Evolutionary conservation across 2,888 invertebrate genomes (phyloP).

Genomic region (Netelia virgata): DNA sequence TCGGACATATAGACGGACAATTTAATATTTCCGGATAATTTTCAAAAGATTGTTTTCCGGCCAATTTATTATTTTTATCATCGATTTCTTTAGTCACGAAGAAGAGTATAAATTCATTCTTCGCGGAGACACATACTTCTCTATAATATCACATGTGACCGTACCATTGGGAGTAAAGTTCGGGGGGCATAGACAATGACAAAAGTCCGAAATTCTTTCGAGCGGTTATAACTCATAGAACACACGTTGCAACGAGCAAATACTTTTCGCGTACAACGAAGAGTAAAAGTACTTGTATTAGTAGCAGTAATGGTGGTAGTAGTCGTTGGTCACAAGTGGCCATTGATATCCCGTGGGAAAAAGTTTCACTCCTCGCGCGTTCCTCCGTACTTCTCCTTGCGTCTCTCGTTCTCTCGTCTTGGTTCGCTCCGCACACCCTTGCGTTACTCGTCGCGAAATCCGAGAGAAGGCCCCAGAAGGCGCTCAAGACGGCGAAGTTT

Average conservation of each 20-base stretch:
- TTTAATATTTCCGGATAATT: no score
- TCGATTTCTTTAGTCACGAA: not conserved
- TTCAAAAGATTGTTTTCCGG: no score
- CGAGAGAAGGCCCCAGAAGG: constrained; percentile 51
- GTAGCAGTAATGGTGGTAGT: constrained; percentile 24
- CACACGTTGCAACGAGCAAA: constrained; percentile 34
- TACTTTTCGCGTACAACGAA: constrained; percentile 41
- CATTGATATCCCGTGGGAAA: constrained; percentile 68
- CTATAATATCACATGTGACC: not conserved
- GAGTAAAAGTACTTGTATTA: constrained; percentile 32
- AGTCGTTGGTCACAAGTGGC: constrained; percentile 67
- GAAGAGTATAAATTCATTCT: not conserved
- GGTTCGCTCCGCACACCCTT: constrained; percentile 44
- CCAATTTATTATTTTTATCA: not conserved
- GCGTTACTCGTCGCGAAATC: constrained; percentile 32
- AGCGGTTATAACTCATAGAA: constrained; percentile 30
- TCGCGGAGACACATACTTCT: not conserved
- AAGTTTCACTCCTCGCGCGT: constrained; percentile 60
- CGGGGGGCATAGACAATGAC: constrained; percentile 9
- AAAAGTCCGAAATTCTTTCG: constrained; percentile 34
- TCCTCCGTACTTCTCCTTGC: constrained; percentile 39
- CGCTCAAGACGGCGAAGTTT: constrained; percentile 65
- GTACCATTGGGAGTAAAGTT: constrained; percentile 20
- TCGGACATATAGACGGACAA: no score
- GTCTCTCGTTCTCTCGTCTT: constrained; percentile 30